Evolutionary conservation across 2,888 invertebrate genomes (phyloP).

Genomic region (Dryadula phaetusa): DNA sequence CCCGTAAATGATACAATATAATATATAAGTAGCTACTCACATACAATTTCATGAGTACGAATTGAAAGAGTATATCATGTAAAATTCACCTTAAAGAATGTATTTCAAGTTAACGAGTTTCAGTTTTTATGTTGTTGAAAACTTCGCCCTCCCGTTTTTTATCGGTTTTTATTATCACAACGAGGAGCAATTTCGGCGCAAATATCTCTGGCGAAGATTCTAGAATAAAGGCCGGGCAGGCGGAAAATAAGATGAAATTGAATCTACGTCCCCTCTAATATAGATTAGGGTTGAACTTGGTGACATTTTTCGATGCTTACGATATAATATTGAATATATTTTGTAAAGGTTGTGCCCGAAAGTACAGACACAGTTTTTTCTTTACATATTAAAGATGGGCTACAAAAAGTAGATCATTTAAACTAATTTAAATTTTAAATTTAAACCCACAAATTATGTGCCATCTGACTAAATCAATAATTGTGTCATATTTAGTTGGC

Average conservation of each 20-base stretch:
- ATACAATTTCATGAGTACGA: too few species aligned
- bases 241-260: slow-evolving; percentile 58
- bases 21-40: too few species aligned
- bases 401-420: too few species aligned
- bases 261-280: slow-evolving; percentile 41
- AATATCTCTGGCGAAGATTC: slow-evolving; percentile 25
- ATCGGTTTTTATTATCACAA: slow-evolving; percentile 22
- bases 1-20: too few species aligned
- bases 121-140: slow-evolving; percentile 10
- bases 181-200: slow-evolving; percentile 24
- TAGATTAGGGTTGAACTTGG: slow-evolving; percentile 22
- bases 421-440: not conserved
- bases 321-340: not conserved
- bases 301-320: not conserved
- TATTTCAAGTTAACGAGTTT: slow-evolving; percentile 8
- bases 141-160: slow-evolving; percentile 19
- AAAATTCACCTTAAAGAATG: not conserved
- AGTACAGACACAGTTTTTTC: too few species aligned
- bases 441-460: not conserved
- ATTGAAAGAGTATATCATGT: not conserved
- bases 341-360: not conserved
- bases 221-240: slow-evolving; percentile 44
- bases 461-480: not conserved
- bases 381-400: too few species aligned
- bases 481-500: too few species aligned